Conservation (phyloP, 2,797 vertebrate species). For the Staurois parvus region DNA sequence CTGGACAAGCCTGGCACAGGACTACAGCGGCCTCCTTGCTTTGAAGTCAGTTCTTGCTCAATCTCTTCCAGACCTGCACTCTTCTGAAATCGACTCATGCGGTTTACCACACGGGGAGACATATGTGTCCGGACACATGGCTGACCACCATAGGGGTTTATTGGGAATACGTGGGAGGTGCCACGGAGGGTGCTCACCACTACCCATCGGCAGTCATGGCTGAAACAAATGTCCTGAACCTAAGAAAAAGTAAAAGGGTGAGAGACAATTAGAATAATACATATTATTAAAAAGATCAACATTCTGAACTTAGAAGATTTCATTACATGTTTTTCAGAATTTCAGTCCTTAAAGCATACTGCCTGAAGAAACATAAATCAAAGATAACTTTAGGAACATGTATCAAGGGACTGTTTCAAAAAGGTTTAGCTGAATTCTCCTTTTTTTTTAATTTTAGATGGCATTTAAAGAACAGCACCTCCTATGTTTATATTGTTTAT, state of each 20-base stretch:
- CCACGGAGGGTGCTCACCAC: conserved; percentile 95
- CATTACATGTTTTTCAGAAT: no score
- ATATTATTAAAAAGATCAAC: not conserved
- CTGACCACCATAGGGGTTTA: conserved; percentile 93
- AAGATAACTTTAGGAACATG: not conserved
- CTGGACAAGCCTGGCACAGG: conserved; percentile 93
- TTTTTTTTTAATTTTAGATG: no score
- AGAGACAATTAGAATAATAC: not conserved
- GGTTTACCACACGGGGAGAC: conserved; percentile 95
- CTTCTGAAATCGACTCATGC: conserved; percentile 98
- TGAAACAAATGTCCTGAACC: conserved; percentile 99
- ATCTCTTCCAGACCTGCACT: conserved; percentile 97
- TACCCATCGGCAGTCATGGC: conserved; percentile 97
- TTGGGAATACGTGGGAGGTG: conserved; percentile 95
- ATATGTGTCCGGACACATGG: conserved; percentile 96
- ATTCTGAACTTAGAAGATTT: not conserved
- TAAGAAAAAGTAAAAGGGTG: conserved; percentile 63
- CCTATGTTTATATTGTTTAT: no score
- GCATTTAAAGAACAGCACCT: no score
- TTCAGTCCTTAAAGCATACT: no score
- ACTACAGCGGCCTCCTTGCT: conserved; percentile 90
- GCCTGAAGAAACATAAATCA: not conserved
- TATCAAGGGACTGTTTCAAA: no score
- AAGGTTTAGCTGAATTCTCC: no score
- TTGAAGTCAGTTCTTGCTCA: conserved; percentile 92